Percentiles rank a stretch among this genome's conserved stretches.
Conservation (phyloP, 2,888 invertebrate genomes). For the Aplocera efformata region DNA sequence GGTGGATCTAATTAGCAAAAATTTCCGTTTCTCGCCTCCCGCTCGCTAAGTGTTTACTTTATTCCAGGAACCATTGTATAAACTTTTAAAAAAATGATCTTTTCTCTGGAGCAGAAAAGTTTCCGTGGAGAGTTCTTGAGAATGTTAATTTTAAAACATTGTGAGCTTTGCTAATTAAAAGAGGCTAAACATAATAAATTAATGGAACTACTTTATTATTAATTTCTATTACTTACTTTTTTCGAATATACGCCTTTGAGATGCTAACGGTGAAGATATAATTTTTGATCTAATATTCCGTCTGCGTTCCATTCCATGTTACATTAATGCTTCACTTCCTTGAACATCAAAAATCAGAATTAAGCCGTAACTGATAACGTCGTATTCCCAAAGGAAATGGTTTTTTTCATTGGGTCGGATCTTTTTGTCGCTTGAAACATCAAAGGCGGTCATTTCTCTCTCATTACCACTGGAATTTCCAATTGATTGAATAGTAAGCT, state of each 20-base stretch:
- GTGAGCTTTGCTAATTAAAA: not conserved
- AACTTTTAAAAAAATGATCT: slow-evolving; percentile 23
- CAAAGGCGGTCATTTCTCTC: slow-evolving; percentile 35
- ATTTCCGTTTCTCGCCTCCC: slow-evolving; percentile 21
- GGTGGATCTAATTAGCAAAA: slow-evolving; percentile 33
- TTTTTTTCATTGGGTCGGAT: slow-evolving; percentile 35
- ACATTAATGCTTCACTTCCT: not conserved
- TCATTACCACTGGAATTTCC: slow-evolving; percentile 47
- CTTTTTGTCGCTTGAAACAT: slow-evolving; percentile 33
- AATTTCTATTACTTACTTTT: too few species aligned
- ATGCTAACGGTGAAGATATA: too few species aligned
- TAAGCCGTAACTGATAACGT: slow-evolving; percentile 1
- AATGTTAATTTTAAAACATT: not conserved
- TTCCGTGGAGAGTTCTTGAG: not conserved
- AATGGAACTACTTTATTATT: too few species aligned
- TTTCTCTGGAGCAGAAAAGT: slow-evolving; percentile 7
- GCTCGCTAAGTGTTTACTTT: slow-evolving; percentile 31
- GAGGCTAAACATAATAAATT: not conserved
- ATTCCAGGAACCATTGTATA: slow-evolving; percentile 24
- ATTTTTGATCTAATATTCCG: too few species aligned
- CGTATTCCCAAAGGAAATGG: slow-evolving; percentile 30
- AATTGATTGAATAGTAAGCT: slow-evolving; percentile 45
- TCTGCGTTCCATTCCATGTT: not conserved
- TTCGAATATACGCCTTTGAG: too few species aligned
- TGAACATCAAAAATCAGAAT: not conserved